Evolutionary conservation across 2,113 vertebrate species (phyloP).

Genomic region (Albula glossodonta): DNA sequence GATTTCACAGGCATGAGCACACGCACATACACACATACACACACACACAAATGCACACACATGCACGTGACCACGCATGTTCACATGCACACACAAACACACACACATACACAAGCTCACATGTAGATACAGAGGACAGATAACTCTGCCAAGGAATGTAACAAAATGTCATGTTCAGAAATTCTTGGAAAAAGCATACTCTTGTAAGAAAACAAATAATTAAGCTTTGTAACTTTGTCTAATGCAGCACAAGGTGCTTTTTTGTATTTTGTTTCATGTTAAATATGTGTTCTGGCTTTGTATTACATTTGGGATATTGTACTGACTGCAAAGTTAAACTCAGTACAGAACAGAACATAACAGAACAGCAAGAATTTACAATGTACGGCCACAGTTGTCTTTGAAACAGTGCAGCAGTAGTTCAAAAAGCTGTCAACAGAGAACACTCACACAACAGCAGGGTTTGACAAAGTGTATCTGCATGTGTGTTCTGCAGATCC

Average conservation of each 20-base stretch:
- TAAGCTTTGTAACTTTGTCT: neutral
- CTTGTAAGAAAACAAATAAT: neutral
- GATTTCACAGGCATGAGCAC: neutral
- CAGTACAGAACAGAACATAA: conserved; percentile 48
- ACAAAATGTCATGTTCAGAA: neutral
- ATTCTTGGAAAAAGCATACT: neutral
- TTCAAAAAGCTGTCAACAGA: conserved; percentile 50
- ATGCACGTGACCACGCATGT: too few species aligned
- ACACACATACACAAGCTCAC: neutral
- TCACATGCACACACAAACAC: neutral
- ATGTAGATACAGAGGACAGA: neutral
- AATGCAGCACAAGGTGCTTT: neutral
- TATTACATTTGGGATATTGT: conserved; percentile 30
- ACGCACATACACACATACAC: neutral
- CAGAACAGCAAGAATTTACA: conserved; percentile 55
- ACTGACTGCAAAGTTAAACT: conserved; percentile 51
- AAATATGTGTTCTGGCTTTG: neutral
- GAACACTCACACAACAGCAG: conserved; percentile 59
- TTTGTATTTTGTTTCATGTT: neutral
- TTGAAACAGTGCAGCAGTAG: conserved; percentile 62
- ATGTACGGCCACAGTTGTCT: conserved; percentile 62
- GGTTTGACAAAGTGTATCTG: conserved; percentile 65
- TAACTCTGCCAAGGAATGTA: neutral
- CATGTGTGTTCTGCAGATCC: conserved; percentile 50
- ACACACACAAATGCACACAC: neutral